Conservation (phyloP, 2,888 invertebrate species). For the Conistra vaccinii region DNA sequence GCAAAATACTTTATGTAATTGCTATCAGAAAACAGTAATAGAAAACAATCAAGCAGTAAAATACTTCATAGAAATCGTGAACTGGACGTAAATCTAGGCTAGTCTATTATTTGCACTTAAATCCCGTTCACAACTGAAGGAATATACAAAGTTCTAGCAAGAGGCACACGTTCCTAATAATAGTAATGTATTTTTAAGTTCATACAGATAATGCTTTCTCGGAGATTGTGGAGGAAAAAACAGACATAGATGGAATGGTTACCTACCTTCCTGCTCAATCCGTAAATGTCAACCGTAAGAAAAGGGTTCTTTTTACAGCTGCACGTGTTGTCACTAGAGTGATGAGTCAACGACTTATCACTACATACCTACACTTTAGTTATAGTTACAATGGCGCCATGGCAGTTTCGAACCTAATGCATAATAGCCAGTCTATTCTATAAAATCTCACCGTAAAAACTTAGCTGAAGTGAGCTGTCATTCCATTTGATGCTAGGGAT, state of each 20-base stretch:
- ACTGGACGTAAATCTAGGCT: not conserved
- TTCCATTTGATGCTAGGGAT: too few species aligned
- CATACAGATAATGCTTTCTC: not conserved
- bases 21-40: not conserved
- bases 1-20: not conserved
- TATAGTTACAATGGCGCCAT: not conserved
- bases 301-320: conserved; percentile 32
- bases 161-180: too few species aligned
- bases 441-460: too few species aligned
- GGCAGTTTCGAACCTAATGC: not conserved
- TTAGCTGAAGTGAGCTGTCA: too few species aligned
- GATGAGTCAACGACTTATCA: conserved; percentile 12
- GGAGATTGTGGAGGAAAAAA: conserved; percentile 2
- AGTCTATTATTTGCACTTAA: not conserved
- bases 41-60: not conserved
- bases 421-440: not conserved
- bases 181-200: not conserved
- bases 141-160: not conserved
- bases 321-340: conserved; percentile 11
- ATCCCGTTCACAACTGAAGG: not conserved
- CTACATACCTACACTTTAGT: not conserved
- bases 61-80: not conserved
- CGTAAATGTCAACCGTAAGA: conserved; percentile 33
- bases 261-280: conserved; percentile 27
- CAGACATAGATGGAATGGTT: conserved; percentile 26